Evolutionary conservation across 2,888 invertebrate genomes (phyloP).

Genomic region (Lepas anatifera): DNA sequence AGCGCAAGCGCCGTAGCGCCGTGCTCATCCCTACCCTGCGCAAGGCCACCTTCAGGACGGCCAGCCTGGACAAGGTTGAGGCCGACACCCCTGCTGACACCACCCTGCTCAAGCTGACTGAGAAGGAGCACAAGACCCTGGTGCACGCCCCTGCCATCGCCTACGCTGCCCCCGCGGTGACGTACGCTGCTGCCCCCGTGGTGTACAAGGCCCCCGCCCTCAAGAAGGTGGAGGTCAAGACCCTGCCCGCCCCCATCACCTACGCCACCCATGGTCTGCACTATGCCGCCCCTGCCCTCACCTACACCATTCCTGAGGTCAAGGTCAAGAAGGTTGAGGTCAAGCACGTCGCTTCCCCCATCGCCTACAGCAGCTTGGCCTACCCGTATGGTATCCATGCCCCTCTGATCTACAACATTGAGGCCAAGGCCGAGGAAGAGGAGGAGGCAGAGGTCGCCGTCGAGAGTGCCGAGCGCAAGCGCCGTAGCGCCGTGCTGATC

Average conservation of each 20-base stretch:
- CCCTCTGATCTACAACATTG: no score
- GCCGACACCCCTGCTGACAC: constrained; percentile 21
- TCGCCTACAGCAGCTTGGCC: no score
- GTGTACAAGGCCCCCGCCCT: neutral
- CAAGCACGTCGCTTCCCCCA: no score
- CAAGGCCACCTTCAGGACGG: constrained; percentile 35
- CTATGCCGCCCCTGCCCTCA: neutral
- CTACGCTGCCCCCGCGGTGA: neutral
- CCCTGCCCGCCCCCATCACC: neutral
- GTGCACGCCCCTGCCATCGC: constrained; percentile 15
- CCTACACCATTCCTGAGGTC: neutral
- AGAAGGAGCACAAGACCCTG: constrained; percentile 17
- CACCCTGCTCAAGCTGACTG: constrained; percentile 17
- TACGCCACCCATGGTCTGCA: neutral
- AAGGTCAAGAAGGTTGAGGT: neutral
- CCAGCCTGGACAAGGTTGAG: constrained; percentile 19
- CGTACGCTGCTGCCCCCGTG: neutral
- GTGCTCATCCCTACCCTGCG: constrained; percentile 28
- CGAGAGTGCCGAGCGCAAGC: constrained; percentile 10
- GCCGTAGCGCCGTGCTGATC: constrained; percentile 22
- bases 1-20: constrained; percentile 13
- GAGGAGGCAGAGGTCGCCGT: constrained; percentile 11
- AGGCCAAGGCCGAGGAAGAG: no score
- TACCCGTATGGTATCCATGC: no score
- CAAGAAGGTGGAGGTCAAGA: neutral